phyloP scores from a whole-genome alignment of 2,113 vertebrate genomes.

The Semnornis frantzii region DNA sequence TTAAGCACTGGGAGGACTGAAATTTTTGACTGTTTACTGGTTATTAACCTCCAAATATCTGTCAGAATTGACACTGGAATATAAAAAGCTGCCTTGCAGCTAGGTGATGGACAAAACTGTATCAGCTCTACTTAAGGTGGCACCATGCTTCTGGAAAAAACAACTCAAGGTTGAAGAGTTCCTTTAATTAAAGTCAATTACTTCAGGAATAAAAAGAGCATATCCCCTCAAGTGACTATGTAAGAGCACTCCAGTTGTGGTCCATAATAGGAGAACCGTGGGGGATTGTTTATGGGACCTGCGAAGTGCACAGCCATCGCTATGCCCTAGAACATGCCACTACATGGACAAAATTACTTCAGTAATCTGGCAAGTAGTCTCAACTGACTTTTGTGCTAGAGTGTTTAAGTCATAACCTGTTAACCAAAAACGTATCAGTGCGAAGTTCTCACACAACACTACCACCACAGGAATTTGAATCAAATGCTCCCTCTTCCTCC shows the following conservation, averaged over 20 bases:
- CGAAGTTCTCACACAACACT: not conserved
- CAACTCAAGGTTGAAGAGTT: not conserved
- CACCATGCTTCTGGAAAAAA: not conserved
- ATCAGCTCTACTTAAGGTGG: not conserved
- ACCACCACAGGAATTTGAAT: rapidly evolving
- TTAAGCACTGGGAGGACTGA: not conserved
- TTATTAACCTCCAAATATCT: not conserved
- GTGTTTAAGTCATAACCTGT: not conserved
- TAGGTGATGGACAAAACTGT: not conserved
- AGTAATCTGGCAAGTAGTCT: not conserved
- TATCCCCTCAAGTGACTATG: not conserved
- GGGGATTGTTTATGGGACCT: not conserved
- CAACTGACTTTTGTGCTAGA: not conserved
- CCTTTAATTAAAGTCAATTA: not conserved
- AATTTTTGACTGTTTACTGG: not conserved
- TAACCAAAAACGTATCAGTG: not conserved
- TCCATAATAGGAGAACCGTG: not conserved
- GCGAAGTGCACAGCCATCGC: not conserved
- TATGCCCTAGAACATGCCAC: not conserved
- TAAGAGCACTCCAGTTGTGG: not conserved
- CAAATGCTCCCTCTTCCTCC: not conserved
- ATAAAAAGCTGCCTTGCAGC: not conserved
- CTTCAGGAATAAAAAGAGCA: not conserved
- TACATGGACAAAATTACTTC: not conserved
- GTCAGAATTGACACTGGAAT: not conserved